phyloP scores from a whole-genome alignment of 2,888 invertebrate species.

The Spisula solida region DNA sequence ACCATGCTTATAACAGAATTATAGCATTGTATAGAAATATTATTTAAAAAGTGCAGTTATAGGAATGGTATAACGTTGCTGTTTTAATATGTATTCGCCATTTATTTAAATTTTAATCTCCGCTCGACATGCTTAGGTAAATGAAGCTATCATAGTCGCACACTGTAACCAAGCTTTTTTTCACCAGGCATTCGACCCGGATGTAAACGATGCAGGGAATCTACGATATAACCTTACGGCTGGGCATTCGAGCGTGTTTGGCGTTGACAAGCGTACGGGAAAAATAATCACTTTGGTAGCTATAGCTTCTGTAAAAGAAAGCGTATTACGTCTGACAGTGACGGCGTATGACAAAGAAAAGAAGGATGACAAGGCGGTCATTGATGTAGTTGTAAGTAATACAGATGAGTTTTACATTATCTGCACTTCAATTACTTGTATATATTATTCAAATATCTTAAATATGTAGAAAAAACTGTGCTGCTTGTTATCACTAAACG shows the following conservation, averaged over 20 bases:
- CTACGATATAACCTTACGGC: conserved; percentile 26
- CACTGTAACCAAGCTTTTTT: too few relatives aligned
- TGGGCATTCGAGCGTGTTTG: conserved; percentile 39
- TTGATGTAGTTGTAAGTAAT: conserved; percentile 10
- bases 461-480: too few relatives aligned
- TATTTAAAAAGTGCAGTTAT: too few relatives aligned
- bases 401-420: neutral
- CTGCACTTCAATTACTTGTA: neutral
- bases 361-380: neutral
- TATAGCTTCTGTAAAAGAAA: conserved; percentile 35
- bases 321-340: conserved; percentile 30
- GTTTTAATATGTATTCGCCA: too few relatives aligned
- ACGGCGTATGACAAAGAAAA: conserved; percentile 33
- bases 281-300: conserved; percentile 45
- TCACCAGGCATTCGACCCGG: conserved; percentile 34
- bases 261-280: conserved; percentile 43
- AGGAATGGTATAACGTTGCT: too few relatives aligned
- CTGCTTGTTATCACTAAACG: neutral
- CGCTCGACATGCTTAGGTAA: too few relatives aligned
- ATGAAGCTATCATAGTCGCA: too few relatives aligned
- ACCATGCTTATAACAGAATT: too few relatives aligned
- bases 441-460: too few relatives aligned
- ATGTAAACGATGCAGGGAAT: neutral
- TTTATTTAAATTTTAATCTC: too few relatives aligned
- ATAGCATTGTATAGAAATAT: too few relatives aligned